Conservation (phyloP, 2,113 vertebrate genomes). For the Lepus timidus region DNA sequence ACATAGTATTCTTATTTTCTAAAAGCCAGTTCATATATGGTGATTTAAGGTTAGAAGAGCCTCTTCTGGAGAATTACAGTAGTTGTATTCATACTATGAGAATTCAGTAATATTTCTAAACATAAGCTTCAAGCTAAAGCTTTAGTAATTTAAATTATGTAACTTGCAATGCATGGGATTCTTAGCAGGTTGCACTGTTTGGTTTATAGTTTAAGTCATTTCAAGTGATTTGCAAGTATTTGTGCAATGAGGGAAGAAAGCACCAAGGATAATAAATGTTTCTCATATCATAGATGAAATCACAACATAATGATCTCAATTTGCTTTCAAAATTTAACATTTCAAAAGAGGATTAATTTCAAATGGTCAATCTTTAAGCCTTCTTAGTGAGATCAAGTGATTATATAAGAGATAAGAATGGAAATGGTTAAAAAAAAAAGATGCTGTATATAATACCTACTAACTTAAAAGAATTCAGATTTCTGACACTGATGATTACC, state of each 20-base stretch:
- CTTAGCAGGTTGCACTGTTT: slow-evolving; percentile 20
- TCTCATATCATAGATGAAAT: slow-evolving; percentile 77
- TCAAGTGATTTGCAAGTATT: slow-evolving; percentile 67
- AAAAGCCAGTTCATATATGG: slow-evolving; percentile 73
- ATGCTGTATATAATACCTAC: background rate
- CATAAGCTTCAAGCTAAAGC: slow-evolving; percentile 41
- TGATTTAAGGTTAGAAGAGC: slow-evolving; percentile 74
- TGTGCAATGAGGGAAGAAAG: slow-evolving; percentile 58
- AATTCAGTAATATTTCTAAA: slow-evolving; percentile 70
- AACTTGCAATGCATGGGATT: slow-evolving; percentile 59
- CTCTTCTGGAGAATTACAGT: slow-evolving; percentile 67
- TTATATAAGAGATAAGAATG: slow-evolving; percentile 47
- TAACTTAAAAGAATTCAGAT: slow-evolving; percentile 48
- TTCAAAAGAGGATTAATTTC: slow-evolving; percentile 55
- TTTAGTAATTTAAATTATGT: slow-evolving; percentile 67
- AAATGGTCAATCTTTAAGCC: slow-evolving; percentile 61
- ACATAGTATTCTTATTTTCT: slow-evolving; percentile 73
- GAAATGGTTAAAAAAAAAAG: slow-evolving; percentile 39
- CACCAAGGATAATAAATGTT: slow-evolving; percentile 72
- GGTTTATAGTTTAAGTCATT: slow-evolving; percentile 66
- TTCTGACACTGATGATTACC: slow-evolving; percentile 41
- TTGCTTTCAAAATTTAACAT: slow-evolving; percentile 69
- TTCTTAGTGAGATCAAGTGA: slow-evolving; percentile 64
- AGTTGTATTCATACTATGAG: slow-evolving; percentile 67
- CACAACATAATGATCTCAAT: slow-evolving; percentile 68